A percentile compares a stretch with the other conserved stretches of the same genome.
phyloP scores from a whole-genome alignment of 2,797 vertebrate species.

The Rhodeus uyekii region DNA sequence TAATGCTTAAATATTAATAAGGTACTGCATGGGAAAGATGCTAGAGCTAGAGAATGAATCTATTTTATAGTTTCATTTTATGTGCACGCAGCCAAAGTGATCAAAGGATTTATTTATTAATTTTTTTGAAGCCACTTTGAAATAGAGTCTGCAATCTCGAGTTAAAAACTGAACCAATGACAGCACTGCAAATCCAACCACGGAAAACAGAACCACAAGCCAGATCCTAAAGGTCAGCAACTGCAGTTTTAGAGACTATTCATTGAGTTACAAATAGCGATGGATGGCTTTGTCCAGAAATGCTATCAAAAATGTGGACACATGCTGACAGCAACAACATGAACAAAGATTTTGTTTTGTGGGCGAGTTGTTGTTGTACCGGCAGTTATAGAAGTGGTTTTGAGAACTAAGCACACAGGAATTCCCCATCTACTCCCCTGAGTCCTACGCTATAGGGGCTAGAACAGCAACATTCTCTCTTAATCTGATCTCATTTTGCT shows the following conservation, averaged over 20 bases:
- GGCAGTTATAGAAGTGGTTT: constrained; percentile 4
- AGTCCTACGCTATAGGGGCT: constrained; percentile 4
- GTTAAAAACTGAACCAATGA: constrained; percentile 11
- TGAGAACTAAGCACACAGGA: constrained; percentile 21
- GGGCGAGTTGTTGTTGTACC: not conserved
- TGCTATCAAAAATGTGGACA: constrained; percentile 24
- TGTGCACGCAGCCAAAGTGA: constrained; percentile 38
- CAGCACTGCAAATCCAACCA: constrained; percentile 14
- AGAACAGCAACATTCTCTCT: constrained; percentile 17
- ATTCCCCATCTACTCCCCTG: constrained; percentile 32
- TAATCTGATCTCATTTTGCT: constrained; percentile 46
- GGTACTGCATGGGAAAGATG: constrained; percentile 20
- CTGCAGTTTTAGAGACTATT: constrained; percentile 41
- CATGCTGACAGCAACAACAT: constrained; percentile 3
- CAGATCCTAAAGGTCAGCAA: constrained; percentile 51
- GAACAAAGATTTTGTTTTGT: constrained; percentile 6
- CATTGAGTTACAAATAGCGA: constrained; percentile 26
- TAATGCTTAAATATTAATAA: constrained; percentile 61
- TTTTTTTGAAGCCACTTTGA: constrained; percentile 44
- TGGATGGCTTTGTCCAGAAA: constrained; percentile 30
- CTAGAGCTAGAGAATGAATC: constrained; percentile 33
- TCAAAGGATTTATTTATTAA: constrained; percentile 55
- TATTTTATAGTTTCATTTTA: constrained; percentile 49
- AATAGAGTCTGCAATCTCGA: constrained; percentile 25
- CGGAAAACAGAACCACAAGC: constrained; percentile 29